These are phyloP conservation scores for Hydraecia micacea DNA, from an alignment of 2,888 invertebrate species.

Conservation along the genomic window DNA sequence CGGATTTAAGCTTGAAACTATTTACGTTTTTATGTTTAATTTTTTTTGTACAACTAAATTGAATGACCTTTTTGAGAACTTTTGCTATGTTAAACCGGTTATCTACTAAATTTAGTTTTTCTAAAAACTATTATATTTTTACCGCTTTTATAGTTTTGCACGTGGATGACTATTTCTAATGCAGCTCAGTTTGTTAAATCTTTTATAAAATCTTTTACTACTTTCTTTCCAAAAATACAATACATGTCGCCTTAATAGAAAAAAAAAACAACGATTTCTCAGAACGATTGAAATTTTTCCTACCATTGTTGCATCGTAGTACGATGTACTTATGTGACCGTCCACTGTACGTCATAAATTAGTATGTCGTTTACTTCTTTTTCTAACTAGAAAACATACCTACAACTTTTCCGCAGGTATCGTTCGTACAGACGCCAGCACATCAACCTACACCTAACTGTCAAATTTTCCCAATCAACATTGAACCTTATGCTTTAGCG, in stretches of 20 bases:
- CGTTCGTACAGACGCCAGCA: too few species aligned
- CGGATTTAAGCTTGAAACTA: slow-evolving; percentile 23
- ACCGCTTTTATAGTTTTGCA: background rate
- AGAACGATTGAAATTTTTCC: background rate
- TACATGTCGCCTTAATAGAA: background rate
- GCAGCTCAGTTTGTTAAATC: too few species aligned
- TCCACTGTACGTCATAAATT: background rate
- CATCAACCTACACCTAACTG: too few species aligned
- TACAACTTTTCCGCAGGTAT: background rate
- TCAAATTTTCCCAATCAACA: too few species aligned
- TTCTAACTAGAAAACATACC: background rate
- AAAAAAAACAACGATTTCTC: background rate
- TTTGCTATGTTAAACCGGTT: background rate
- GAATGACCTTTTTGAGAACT: background rate
- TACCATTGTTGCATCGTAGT: background rate
- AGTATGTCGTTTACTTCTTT: background rate
- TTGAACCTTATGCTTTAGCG: too few species aligned
- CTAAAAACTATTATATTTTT: background rate
- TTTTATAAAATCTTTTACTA: background rate
- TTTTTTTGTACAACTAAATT: background rate
- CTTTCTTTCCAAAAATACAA: background rate
- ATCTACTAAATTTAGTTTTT: background rate
- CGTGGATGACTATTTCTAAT: background rate
- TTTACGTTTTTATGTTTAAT: background rate
- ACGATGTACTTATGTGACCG: background rate